phyloP scores from a whole-genome alignment of 2,113 vertebrate genomes.

The Engystomops pustulosus region DNA sequence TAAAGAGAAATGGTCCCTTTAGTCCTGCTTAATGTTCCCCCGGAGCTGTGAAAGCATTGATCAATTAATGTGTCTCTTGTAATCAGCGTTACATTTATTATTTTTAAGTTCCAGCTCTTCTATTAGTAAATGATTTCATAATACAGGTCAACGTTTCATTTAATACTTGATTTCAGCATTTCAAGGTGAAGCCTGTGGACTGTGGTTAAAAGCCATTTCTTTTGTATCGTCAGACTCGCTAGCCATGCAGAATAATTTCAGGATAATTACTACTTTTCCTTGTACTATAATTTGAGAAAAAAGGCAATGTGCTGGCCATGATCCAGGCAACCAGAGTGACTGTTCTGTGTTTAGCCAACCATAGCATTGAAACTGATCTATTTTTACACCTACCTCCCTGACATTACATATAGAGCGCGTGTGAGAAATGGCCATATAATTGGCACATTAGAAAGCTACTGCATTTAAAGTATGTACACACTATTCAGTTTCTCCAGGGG shows the following conservation, averaged over 20 bases:
- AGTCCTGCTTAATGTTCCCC: neutral
- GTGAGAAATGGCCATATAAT: conserved; percentile 61
- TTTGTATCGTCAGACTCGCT: conserved; percentile 14
- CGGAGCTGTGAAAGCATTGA: neutral
- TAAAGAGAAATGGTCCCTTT: neutral
- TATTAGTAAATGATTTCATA: conserved; percentile 42
- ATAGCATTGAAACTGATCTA: conserved; percentile 63
- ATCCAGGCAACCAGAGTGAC: conserved; percentile 62
- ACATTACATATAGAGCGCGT: conserved; percentile 62
- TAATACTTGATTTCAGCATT: conserved; percentile 13
- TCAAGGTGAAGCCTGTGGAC: conserved; percentile 32
- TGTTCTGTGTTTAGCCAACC: conserved; percentile 63
- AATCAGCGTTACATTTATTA: conserved; percentile 29
- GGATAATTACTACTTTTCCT: conserved; percentile 59
- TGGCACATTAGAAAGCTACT: conserved; percentile 57
- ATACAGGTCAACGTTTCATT: conserved; percentile 37
- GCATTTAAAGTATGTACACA: conserved; percentile 23
- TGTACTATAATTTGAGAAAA: conserved; percentile 57
- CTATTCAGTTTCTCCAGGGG: neutral
- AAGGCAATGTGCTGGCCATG: conserved; percentile 58
- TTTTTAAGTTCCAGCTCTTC: conserved; percentile 27
- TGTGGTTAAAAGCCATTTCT: conserved; percentile 8
- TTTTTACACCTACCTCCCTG: conserved; percentile 67
- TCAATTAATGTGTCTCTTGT: conserved; percentile 27
- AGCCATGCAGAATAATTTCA: conserved; percentile 38